Base-by-base conservation (phyloP, 2,888 invertebrate species). In the Andrena chrysosceles region DNA sequence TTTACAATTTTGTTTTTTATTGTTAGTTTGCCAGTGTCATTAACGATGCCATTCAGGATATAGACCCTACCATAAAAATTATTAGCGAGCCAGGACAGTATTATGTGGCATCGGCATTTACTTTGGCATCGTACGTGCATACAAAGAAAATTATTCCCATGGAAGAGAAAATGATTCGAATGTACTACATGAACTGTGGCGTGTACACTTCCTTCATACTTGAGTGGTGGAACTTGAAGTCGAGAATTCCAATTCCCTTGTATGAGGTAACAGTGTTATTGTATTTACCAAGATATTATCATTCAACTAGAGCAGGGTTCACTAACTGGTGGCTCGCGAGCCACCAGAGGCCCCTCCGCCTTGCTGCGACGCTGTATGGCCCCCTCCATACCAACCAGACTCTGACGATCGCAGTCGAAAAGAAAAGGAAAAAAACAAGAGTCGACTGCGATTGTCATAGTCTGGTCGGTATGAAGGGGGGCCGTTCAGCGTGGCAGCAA, bases 51-150 rank as follows among this genome's bases (percentile, higher is more conserved):
- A 90, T 96, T 68, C 94, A 95, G 71, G 93, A 94, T 75, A 62
- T 93, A 0, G 93, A 94, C 83, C 78, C 89, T n/a, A 86, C 88
- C 1, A 91, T 94, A 20, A 81, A 89, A 75, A 84, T 96, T 60
- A 96, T 96, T 85, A 93, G 94, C 49, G 96, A 96, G 90, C 96
- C 96, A 0, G 96, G 96, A 20, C 94, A 95, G 72, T 96, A 95
- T 92, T 96, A 95, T 87, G 96, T 95, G 0, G 94, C 95, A 7
- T 95, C 95, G 0, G 95, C 96, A 0, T 95, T 95, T 89, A 95
- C 95, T n/a, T 92, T 96, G 13, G 95, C 94, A 49, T 94, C 95
- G 56, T 95, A 94, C 83, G 93, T 96, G 72, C 95, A 96, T 86
- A 91, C 95, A 13, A 95, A 95, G 85, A 94, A 94, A 60, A 90